Evolutionary conservation across 2,888 invertebrate genomes (phyloP).

Genomic region (Colletes collaris): DNA sequence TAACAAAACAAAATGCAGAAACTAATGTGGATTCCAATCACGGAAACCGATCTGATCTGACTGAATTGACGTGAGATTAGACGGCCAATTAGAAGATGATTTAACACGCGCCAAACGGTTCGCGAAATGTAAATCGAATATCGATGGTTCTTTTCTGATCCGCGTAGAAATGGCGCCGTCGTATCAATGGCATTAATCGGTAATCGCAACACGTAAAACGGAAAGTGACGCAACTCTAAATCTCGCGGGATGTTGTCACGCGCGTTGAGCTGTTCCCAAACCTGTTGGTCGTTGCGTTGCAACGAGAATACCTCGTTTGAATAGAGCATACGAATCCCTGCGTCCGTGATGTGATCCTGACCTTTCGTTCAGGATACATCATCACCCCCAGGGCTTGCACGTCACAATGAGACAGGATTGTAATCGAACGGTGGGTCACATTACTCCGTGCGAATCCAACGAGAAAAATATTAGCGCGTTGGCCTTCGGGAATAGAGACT

Average conservation of each 20-base stretch:
- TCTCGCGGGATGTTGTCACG: conserved; percentile 46
- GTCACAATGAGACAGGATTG: conserved; percentile 26
- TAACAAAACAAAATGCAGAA: no score
- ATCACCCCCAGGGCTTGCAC: conserved; percentile 52
- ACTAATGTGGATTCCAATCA: no score
- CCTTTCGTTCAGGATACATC: conserved; percentile 74
- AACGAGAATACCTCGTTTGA: conserved; percentile 26
- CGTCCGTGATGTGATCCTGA: conserved; percentile 69
- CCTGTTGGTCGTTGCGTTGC: not conserved
- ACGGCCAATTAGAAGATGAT: no score
- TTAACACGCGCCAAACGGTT: no score
- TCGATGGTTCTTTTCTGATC: not conserved
- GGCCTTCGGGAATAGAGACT: no score
- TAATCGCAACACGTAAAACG: conserved; percentile 40
- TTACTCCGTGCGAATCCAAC: not conserved
- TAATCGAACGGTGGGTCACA: conserved; percentile 9
- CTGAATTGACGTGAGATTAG: no score
- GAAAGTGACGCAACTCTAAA: conserved; percentile 71
- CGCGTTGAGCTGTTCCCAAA: conserved; percentile 30
- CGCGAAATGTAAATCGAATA: not conserved
- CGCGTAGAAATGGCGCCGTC: not conserved
- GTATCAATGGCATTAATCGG: not conserved
- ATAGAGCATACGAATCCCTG: conserved; percentile 40
- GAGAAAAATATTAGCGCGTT: not conserved
- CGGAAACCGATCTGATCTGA: no score